phyloP scores from a whole-genome alignment of 2,797 vertebrate species.

The Helarctos malayanus region DNA sequence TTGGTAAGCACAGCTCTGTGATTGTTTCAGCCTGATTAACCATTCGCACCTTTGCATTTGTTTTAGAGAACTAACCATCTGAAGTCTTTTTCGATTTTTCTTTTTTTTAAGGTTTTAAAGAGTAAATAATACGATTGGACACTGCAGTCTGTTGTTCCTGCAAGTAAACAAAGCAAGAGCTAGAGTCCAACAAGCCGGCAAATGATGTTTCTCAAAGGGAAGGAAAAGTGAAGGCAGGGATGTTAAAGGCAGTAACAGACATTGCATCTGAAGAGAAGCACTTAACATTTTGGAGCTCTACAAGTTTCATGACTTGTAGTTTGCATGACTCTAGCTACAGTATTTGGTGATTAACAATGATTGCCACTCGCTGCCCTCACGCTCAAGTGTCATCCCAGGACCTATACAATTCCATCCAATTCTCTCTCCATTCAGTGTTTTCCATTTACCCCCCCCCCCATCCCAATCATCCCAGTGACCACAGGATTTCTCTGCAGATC shows the following conservation, averaged over 20 bases:
- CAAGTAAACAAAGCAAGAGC: not conserved
- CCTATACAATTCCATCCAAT: not conserved
- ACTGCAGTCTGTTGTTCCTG: not conserved
- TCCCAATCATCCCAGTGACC: not conserved
- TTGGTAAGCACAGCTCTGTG: conserved; percentile 62
- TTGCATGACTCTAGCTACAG: not conserved
- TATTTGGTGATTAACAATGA: not conserved
- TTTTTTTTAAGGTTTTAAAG: not conserved
- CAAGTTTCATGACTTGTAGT: not conserved
- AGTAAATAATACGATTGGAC: conserved; percentile 35
- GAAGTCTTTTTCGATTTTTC: not conserved
- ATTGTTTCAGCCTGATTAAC: conserved; percentile 73
- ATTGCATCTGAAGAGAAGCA: not conserved
- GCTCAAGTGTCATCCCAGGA: not conserved
- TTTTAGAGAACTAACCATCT: conserved; percentile 57
- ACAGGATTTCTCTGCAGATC: not conserved
- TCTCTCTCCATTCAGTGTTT: not conserved
- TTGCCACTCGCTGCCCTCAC: not conserved
- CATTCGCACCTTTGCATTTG: conserved; percentile 58
- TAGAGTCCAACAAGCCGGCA: not conserved
- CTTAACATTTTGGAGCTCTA: not conserved
- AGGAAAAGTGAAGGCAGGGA: not conserved
- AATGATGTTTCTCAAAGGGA: conserved; percentile 26
- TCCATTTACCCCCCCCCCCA: not conserved
- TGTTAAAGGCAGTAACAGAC: not conserved